Evolutionary conservation across 2,888 invertebrate genomes (phyloP).

Genomic region (Glyphotaelius pellucidus): DNA sequence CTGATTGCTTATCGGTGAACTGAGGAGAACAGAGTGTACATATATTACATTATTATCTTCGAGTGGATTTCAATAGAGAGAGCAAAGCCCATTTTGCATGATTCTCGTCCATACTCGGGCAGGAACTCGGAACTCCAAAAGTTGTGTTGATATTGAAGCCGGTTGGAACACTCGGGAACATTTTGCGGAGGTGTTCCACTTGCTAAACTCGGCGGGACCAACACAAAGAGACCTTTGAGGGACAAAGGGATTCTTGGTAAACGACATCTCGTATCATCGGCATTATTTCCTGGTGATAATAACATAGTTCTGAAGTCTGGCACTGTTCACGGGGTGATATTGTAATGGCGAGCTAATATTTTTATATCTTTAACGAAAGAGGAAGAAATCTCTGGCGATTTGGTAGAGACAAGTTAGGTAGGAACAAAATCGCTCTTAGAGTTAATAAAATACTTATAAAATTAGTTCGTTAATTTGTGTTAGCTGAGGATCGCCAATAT

Average conservation of each 20-base stretch:
- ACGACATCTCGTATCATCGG: conserved; percentile 58
- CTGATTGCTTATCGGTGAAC: background rate
- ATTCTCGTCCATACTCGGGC: background rate
- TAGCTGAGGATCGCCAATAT: no score
- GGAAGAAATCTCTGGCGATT: background rate
- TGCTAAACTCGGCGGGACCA: background rate
- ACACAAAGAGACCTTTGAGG: conserved; percentile 40
- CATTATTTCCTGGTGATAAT: conserved; percentile 58
- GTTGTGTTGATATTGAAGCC: conserved; percentile 2
- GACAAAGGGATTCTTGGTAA: conserved; percentile 59
- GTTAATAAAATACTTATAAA: no score
- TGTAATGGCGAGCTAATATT: background rate
- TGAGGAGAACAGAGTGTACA: background rate
- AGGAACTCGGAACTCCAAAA: background rate
- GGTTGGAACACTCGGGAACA: conserved; percentile 13
- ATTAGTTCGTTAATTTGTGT: no score
- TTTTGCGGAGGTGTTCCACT: conserved; percentile 22
- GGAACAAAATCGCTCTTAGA: background rate
- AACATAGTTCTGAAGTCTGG: conserved; percentile 54
- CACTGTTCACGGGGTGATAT: background rate
- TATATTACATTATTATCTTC: background rate
- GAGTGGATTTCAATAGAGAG: background rate
- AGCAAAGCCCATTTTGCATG: background rate
- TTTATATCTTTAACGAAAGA: background rate
- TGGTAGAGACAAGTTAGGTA: background rate